Conservation (phyloP, 2,888 invertebrate species). For the Megaustenia siamemsis region DNA sequence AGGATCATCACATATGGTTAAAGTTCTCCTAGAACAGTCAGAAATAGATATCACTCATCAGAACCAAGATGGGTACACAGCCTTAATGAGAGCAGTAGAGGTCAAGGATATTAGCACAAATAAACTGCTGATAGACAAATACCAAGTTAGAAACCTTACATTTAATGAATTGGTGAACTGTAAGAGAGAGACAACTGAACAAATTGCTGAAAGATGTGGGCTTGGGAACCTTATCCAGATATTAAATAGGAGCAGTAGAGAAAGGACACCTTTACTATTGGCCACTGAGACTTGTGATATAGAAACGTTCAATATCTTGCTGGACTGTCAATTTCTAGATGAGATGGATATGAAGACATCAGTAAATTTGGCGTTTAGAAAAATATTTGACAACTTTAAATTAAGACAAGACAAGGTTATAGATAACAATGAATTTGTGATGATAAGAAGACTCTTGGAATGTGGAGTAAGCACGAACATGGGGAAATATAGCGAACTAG, state of each 20-base stretch:
- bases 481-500: too few species aligned
- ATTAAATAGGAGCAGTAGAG: neutral
- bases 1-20: neutral
- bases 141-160: neutral
- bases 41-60: neutral
- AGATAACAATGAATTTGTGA: neutral
- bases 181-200: neutral
- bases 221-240: neutral
- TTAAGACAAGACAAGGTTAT: neutral
- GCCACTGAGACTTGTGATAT: neutral
- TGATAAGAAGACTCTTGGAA: neutral
- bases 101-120: neutral
- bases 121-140: neutral
- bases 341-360: neutral
- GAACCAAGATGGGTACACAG: slow-evolving; percentile 18
- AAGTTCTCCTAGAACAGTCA: neutral
- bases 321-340: neutral
- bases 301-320: neutral
- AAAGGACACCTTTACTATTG: neutral
- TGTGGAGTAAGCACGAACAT: neutral
- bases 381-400: neutral
- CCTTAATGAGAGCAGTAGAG: neutral
- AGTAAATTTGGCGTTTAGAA: neutral
- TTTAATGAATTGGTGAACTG: neutral
- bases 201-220: slow-evolving; percentile 25